Conservation (phyloP, 2,113 vertebrate species). For the Oryctolagus cuniculus region mOryCun1.1 NC_091451.1:14212001-14212500, state of each 20-base stretch:
- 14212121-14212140: background rate
- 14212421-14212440: background rate
- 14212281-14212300: constrained; percentile 64
- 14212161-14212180: constrained; percentile 2
- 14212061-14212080: background rate
- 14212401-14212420: constrained; percentile 9
- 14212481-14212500: background rate
- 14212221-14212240: constrained; percentile 40
- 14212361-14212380: background rate
- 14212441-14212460: background rate
- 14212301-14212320: background rate
- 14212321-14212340: background rate
- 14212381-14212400: background rate
- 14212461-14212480: background rate
- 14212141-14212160: background rate
- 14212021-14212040: background rate
- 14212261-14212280: constrained; percentile 56
- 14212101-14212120: too few relatives aligned
- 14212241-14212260: background rate
- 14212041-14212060: background rate
- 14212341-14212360: background rate
- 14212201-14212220: constrained; percentile 43
- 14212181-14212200: constrained; percentile 38
- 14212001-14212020: background rate
- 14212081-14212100: background rate